Evolutionary conservation across 2,888 invertebrate species (phyloP).

Genomic region (Bellardia bayeri): DNA sequence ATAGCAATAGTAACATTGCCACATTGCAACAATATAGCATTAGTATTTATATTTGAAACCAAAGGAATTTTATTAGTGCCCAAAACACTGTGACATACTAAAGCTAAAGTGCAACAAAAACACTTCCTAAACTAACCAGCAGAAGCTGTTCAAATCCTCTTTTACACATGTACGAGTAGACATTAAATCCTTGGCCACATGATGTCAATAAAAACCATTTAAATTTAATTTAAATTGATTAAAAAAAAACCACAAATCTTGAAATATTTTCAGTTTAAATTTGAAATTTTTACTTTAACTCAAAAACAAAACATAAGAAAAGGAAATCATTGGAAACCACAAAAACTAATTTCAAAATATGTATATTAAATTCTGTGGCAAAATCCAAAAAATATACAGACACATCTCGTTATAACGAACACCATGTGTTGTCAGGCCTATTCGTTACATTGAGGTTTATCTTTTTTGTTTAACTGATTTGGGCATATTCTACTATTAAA

Average conservation of each 20-base stretch:
- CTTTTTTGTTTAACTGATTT: no score
- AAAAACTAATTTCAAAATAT: constrained; percentile 16
- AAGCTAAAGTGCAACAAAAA: no score
- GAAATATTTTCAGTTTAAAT: not conserved
- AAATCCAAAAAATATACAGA: not conserved
- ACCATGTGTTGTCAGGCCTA: no score
- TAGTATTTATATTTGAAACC: no score
- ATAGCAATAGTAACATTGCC: no score
- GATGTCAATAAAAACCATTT: not conserved
- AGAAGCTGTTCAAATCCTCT: not conserved
- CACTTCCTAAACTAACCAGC: not conserved
- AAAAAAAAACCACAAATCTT: constrained; percentile 22
- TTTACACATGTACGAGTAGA: not conserved
- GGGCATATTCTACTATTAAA: no score
- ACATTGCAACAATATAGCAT: no score
- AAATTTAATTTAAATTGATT: not conserved
- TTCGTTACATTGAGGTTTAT: no score
- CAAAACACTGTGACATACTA: no score
- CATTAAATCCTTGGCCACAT: not conserved
- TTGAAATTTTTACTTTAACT: not conserved
- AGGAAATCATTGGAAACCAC: constrained; percentile 7
- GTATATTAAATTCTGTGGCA: constrained; percentile 14
- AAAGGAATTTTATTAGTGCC: no score
- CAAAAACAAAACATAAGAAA: not conserved
- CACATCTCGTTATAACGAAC: not conserved